Percentiles rank a stretch among this genome's conserved stretches.
Evolutionary conservation across 2,797 vertebrate genomes (phyloP).

Genomic region (Mormyrus proboscirostris): DNA sequence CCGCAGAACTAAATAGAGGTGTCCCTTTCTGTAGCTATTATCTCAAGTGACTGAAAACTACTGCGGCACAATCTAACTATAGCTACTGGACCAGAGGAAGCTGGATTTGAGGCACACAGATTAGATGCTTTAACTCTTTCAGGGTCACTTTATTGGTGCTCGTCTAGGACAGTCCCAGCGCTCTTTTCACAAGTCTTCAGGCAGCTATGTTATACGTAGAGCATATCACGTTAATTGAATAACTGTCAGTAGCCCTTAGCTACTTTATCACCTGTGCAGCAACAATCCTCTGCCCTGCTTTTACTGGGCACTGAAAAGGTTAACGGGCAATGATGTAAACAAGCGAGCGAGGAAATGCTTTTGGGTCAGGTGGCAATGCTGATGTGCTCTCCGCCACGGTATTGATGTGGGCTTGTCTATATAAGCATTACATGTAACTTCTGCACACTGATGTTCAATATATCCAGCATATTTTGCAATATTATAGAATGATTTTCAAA

Average conservation of each 20-base stretch:
- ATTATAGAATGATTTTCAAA: neutral
- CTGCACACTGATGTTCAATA: neutral
- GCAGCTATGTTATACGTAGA: neutral
- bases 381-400: neutral
- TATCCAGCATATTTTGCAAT: neutral
- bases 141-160: neutral
- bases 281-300: neutral
- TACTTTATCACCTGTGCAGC: neutral
- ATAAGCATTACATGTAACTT: neutral
- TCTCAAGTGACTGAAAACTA: neutral
- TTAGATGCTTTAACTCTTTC: neutral
- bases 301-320: neutral
- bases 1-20: neutral
- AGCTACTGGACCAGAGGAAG: neutral
- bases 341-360: neutral
- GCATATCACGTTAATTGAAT: neutral
- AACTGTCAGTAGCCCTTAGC: neutral
- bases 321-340: neutral
- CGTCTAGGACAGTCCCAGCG: neutral
- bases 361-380: neutral
- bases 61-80: neutral
- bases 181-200: neutral
- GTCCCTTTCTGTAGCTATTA: neutral
- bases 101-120: neutral
- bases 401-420: neutral